phyloP scores from a whole-genome alignment of 2,888 invertebrate species.

The Neoascia interrupta region DNA sequence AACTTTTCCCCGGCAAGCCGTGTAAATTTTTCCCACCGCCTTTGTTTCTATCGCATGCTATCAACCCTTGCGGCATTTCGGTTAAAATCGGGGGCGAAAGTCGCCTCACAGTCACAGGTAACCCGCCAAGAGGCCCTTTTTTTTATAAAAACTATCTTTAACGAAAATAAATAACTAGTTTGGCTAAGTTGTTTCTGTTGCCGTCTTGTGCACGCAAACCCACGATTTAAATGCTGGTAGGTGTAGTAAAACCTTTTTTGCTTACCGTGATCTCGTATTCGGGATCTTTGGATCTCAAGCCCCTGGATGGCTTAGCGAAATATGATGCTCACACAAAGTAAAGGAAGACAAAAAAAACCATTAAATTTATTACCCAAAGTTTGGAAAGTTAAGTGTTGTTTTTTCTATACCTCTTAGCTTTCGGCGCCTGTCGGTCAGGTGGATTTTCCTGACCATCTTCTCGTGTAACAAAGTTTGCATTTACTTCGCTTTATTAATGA shows the following conservation, averaged over 20 bases:
- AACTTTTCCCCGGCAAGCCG: constrained; percentile 47
- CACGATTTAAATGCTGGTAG: constrained; percentile 25
- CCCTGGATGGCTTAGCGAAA: constrained; percentile 31
- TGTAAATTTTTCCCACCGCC: constrained; percentile 33
- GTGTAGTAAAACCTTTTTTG: constrained; percentile 1
- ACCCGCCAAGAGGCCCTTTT: background rate
- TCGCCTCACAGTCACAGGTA: constrained; percentile 1
- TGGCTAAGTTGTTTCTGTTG: constrained; percentile 37
- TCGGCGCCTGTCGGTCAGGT: background rate
- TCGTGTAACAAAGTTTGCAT: constrained; percentile 45
- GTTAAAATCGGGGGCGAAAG: too few relatives aligned
- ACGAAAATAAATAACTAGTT: constrained; percentile 36
- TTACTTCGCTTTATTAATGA: constrained; percentile 60
- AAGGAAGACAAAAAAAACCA: constrained; percentile 15
- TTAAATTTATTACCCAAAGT: constrained; percentile 63
- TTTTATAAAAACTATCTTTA: background rate
- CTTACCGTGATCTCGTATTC: background rate
- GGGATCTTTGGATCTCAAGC: constrained; percentile 1
- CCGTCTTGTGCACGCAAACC: constrained; percentile 19
- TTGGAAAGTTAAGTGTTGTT: constrained; percentile 42
- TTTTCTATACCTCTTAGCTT: constrained; percentile 8
- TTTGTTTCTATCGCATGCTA: background rate
- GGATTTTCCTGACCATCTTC: constrained; percentile 30
- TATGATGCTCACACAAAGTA: constrained; percentile 23
- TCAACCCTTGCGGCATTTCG: background rate